These are phyloP conservation scores for Chaetorhynchus papuensis DNA, from an alignment of 2,113 vertebrate genomes.

Conservation along the genomic window DNA sequence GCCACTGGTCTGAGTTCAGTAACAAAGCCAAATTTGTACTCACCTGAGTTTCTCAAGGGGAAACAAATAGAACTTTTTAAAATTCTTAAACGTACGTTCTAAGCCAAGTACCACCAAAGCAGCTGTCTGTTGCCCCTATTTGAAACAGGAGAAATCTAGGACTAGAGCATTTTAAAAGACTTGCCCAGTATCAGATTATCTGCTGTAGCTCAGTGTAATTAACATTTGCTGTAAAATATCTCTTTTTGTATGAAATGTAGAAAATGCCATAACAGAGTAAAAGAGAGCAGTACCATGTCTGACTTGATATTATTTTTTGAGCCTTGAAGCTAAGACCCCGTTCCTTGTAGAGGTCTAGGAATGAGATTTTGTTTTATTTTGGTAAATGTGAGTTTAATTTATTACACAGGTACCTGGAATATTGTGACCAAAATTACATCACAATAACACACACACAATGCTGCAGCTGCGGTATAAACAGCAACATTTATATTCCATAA, in stretches of 20 bases:
- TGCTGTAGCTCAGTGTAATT: neutral
- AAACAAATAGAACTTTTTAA: neutral
- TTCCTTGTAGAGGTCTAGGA: neutral
- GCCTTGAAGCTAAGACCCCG: neutral
- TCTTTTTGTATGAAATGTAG: neutral
- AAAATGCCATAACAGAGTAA: neutral
- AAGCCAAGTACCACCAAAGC: neutral
- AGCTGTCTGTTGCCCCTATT: neutral
- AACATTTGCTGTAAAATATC: neutral
- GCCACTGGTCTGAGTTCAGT: neutral
- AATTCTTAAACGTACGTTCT: neutral
- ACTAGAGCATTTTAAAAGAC: neutral
- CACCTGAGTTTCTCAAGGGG: neutral
- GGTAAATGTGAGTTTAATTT: neutral
- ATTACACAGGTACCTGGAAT: neutral
- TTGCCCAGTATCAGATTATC: neutral
- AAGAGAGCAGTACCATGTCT: neutral
- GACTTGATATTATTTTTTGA: neutral
- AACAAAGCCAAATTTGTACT: neutral
- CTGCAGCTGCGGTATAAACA: neutral
- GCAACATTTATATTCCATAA: neutral
- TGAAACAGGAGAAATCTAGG: neutral
- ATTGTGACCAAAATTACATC: neutral
- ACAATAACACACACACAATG: neutral
- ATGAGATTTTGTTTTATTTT: neutral